Evolutionary conservation across 2,888 invertebrate genomes (phyloP), one percentile per base, ranked within the genome.

Genomic region (Allolobophora icterica): DNA sequence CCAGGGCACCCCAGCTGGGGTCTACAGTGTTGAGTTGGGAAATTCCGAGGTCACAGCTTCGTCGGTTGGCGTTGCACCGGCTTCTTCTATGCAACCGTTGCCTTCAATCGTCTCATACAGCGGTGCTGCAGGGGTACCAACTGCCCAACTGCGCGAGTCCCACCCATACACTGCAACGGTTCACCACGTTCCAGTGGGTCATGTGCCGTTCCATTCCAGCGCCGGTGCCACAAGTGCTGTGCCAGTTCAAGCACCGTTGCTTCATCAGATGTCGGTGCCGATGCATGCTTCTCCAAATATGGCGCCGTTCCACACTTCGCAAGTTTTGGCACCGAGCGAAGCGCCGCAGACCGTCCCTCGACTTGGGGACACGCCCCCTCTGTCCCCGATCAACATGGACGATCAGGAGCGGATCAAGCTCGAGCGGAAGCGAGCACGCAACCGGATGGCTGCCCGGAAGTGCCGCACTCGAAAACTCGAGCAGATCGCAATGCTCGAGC

Each of bases 401-500:
- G 96, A 97, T 91, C 99, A 99, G 95, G 99, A 99, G 95, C 96
- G 97, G 94, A 98, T 99, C 94, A 99, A 99, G 95, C 96, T 99
- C 93, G 99, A 99, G 95, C 96, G 99, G 91, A 99, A 99, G 95
- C 96, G 99, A 89, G 98, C 98, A 95, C 96, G 99, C 93, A 99
- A 99, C 95, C 97, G 99, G 93, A 97, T 99, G 91, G 99, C 99
- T 30, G 99, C 99, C 6, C 98, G 98, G 90, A 99, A 99, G 95
- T 99, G 99, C 95, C 97, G 99, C 93, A 97, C 98, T 94, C 97
- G 99, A 93, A 99, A 99, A 95, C 96, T 99, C 92, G 99, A 99
- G 95, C 96, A 98, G 92, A 99, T 99, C 94, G 97, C 98, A 5
- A 97, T 98, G 94, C 96, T 99, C 92, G 99, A 99, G 95, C 98